Evolutionary conservation across 2,888 invertebrate genomes (phyloP).

Genomic region (Tetranychus truncatus): DNA sequence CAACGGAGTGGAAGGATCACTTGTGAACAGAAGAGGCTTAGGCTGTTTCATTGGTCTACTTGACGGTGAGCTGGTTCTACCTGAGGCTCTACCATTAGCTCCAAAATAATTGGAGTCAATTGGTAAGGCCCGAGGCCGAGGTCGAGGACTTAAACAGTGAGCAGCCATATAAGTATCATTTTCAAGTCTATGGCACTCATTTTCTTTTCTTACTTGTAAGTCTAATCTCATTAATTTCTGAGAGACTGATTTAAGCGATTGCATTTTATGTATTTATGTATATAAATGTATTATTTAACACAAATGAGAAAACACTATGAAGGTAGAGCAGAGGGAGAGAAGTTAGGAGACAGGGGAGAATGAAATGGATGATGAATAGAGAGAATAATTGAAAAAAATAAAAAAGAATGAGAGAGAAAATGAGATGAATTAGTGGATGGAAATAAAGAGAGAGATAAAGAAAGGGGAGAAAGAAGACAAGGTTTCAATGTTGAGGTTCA

Average conservation of each 20-base stretch:
- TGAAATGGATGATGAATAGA: neutral
- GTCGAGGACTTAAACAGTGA: constrained; percentile 32
- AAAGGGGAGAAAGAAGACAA: neutral
- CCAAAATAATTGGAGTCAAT: neutral
- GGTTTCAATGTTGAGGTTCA: neutral
- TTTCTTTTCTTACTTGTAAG: constrained; percentile 7
- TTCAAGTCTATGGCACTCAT: neutral
- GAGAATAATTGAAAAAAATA: neutral
- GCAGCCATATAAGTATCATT: constrained; percentile 12
- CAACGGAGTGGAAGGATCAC: constrained; percentile 9
- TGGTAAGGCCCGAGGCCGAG: constrained; percentile 43
- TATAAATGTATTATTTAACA: neutral
- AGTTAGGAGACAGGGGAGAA: neutral
- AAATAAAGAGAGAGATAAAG: neutral
- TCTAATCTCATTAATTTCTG: constrained; percentile 7
- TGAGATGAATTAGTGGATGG: neutral
- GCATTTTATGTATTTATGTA: neutral
- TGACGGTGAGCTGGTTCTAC: constrained; percentile 3
- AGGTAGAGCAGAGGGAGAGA: constrained; percentile 6
- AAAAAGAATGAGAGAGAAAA: neutral
- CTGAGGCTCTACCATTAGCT: constrained; percentile 6
- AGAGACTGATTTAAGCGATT: constrained; percentile 1
- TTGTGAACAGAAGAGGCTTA: constrained; percentile 1
- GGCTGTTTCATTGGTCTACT: neutral
- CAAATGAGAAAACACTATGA: neutral